These are phyloP conservation scores for Steatocranus sp. DNA, from an alignment of 2,797 vertebrate genomes.

Conservation along the genomic window DNA sequence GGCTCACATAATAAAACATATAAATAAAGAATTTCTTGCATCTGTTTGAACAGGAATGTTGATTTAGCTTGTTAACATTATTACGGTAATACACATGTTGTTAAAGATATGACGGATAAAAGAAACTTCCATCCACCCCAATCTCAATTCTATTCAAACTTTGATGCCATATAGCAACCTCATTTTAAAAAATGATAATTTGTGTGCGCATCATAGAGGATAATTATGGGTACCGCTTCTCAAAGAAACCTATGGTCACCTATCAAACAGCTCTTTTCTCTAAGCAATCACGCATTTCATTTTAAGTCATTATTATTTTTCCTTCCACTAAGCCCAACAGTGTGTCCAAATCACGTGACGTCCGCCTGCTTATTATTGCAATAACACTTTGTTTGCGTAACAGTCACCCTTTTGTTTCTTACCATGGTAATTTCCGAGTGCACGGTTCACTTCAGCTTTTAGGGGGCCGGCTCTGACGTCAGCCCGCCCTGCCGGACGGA, in stretches of 20 bases:
- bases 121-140: not conserved
- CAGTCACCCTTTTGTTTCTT: not conserved
- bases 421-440: not conserved
- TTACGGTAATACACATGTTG: not conserved
- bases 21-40: not conserved
- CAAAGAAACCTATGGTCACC: not conserved
- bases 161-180: not conserved
- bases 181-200: not conserved
- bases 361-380: not conserved
- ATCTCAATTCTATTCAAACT: not conserved
- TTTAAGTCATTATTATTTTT: not conserved
- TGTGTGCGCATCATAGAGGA: not conserved
- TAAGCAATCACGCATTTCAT: not conserved
- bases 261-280: not conserved
- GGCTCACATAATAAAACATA: not conserved
- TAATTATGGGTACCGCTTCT: not conserved
- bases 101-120: not conserved
- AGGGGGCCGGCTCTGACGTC: constrained; percentile 55
- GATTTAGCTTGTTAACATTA: not conserved
- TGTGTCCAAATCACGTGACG: not conserved
- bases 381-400: not conserved
- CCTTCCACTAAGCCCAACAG: not conserved
- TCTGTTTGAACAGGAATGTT: not conserved
- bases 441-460: constrained; percentile 31
- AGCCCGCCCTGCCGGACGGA: constrained; percentile 38